Evolutionary conservation across 2,888 invertebrate species (phyloP), one percentile per base, ranked within the genome.

Genomic region (Cephalotes varians): DNA sequence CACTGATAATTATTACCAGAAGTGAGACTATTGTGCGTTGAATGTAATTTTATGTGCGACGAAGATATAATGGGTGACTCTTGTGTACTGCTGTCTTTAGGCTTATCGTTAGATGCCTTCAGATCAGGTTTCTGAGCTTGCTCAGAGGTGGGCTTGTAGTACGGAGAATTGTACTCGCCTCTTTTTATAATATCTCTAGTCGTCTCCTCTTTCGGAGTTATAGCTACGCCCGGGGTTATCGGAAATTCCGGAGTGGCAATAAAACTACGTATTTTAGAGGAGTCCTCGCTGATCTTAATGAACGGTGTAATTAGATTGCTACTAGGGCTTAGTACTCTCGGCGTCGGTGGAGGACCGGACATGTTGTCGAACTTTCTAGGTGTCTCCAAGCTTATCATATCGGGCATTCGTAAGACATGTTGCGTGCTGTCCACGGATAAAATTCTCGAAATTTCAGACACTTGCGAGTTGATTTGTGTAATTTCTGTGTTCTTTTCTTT

Each of bases 191-290:
- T 81, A 40, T 91, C 91, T 0, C 40, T 62, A 0, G 82, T 89
- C 5, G 84, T 90, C 58, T 92, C 91, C 6, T 86, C 82, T 1
- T 92, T 90, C 0, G 94, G 94, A 0, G 94, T 94, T 6, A 94
- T 54, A 5, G 90, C 85, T n/a, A 94, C 91, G 21, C 91, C 90
- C 2, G 94, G 94, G 0, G 94, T 94, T 1, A 89, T 91, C 1
- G 94, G 94, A 58, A 93, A 93, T 51, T 94, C 94, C 1, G 94
- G 94, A 0, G 94, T 94, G 3, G 89, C 84, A 7, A 94, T 91
- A 18, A 93, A 92, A 31, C 77, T 90, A n/a, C 89, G 90, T 47
- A 94, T 86, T 67, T 91, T 93, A 1, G 83, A 86, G 0, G 91
- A 89, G 10, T 94, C 91, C 1, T 94, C 93, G 37, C 72, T 85